phyloP scores from a whole-genome alignment of 2,797 vertebrate genomes.

The Garrulus glandarius region DNA sequence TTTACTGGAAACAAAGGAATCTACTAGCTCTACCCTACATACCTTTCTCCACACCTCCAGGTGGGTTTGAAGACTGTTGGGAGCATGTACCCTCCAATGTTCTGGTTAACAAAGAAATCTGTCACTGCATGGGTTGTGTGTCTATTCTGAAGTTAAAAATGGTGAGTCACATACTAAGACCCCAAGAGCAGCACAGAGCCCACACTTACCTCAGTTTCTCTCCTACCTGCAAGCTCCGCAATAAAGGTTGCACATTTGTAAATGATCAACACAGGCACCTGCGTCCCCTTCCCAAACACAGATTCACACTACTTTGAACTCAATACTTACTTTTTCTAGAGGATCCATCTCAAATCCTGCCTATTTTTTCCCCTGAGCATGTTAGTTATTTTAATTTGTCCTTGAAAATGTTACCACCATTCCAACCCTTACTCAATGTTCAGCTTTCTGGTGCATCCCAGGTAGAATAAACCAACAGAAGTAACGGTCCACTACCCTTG shows the following conservation, averaged over 20 bases:
- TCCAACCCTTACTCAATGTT: neutral
- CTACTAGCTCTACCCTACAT: neutral
- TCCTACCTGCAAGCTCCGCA: neutral
- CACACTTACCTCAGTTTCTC: neutral
- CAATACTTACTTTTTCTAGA: neutral
- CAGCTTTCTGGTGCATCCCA: neutral
- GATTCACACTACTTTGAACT: neutral
- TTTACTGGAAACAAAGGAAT: neutral
- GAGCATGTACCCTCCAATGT: neutral
- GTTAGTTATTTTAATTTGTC: neutral
- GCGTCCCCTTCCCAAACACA: neutral
- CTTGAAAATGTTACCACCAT: neutral
- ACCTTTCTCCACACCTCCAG: neutral
- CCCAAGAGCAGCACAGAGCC: neutral
- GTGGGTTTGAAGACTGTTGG: neutral
- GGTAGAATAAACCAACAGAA: neutral
- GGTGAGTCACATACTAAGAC: neutral
- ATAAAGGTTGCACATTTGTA: neutral
- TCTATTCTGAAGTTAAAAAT: neutral
- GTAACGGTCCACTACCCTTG: neutral
- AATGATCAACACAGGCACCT: neutral
- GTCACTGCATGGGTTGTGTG: neutral
- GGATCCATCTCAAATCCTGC: neutral
- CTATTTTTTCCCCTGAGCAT: neutral
- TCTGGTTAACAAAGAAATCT: neutral